Conservation (phyloP, 1,140 invertebrate genomes). For the Zaprionus capensis region DNA sequence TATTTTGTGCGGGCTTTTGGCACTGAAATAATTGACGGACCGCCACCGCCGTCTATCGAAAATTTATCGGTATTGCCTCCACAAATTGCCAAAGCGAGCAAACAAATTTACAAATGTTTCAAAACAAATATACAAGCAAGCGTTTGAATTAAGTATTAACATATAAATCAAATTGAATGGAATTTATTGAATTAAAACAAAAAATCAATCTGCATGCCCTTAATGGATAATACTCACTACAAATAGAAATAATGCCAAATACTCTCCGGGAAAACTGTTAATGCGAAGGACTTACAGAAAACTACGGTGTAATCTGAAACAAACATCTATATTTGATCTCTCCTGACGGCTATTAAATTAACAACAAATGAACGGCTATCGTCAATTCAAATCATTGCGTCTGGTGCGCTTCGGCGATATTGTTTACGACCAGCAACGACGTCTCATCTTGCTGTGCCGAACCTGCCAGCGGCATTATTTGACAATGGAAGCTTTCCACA, state of each 20-base stretch:
- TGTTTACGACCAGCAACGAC: conserved; percentile 59
- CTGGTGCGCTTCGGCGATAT: conserved; percentile 62
- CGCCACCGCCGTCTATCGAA: conserved; percentile 17
- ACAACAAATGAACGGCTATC: conserved; percentile 59
- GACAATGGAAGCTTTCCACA: conserved; percentile 42
- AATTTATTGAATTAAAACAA: neutral
- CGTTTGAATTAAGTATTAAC: neutral
- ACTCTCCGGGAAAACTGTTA: neutral
- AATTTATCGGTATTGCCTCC: conserved; percentile 22
- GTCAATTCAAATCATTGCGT: conserved; percentile 46
- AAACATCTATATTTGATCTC: neutral
- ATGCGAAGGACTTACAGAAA: neutral
- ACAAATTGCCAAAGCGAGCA: conserved; percentile 13
- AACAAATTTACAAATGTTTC: conserved; percentile 26
- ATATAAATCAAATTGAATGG: neutral
- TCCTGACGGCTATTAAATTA: neutral
- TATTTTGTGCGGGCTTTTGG: neutral
- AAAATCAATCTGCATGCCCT: neutral
- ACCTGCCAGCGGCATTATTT: conserved; percentile 58
- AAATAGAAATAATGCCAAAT: conserved; percentile 11
- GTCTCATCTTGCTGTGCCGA: conserved; percentile 59
- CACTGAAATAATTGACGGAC: neutral
- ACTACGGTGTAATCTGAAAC: neutral
- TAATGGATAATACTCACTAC: neutral
- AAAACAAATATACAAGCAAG: conserved; percentile 7